Base-by-base conservation (phyloP, 2,888 invertebrate species). In the Synanthedon myopaeformis region DNA sequence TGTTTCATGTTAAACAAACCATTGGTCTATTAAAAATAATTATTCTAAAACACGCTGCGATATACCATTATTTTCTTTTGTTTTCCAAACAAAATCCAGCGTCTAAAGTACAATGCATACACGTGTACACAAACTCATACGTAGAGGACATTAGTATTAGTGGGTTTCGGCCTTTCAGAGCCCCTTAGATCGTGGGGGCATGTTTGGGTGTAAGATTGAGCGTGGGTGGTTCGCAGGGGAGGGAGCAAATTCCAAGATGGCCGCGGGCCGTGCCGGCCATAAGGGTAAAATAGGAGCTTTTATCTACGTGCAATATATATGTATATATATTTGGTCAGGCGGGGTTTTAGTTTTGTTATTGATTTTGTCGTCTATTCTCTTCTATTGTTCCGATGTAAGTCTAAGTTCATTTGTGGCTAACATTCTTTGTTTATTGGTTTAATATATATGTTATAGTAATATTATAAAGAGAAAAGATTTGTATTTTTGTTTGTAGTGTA, bases 121-220 rank as follows among this genome's bases (percentile, higher is more conserved):
- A 49, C 54, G 41, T 56, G 54, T 54, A 58, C 56, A 56, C 54
- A 53, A 53, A 49, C 56, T 56, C 66, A 69, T 77, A 74, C 75
- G 73, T 76, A 74, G 74, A 79, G 81, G 77, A 79, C 84, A 86
- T 85, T 84, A 86, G 86, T 85, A 86, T 86, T 86, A 87, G 85
- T 82, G 72, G 76, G 82, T 76, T 86, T 87, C 85, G 85, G 85
- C 82, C 82, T 82, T 83, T 81, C 67, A 81, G 79, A 81, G 77
- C 84, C 83, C 85, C 84, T 83, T 79, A 77, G 79, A 80, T 82
- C 78, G 82, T 73, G 85, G 82, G 80, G 84, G 79, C 74, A 78
- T 72, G 80, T 80, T 79, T 74, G 82, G 84, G 84, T 83, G 84
- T 82, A 83, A 82, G 82, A 81, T 77, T 76, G 78, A 76, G 81